Evolutionary conservation across 1,140 invertebrate species (phyloP).

Genomic region (Acromyrmex echinatior): DNA sequence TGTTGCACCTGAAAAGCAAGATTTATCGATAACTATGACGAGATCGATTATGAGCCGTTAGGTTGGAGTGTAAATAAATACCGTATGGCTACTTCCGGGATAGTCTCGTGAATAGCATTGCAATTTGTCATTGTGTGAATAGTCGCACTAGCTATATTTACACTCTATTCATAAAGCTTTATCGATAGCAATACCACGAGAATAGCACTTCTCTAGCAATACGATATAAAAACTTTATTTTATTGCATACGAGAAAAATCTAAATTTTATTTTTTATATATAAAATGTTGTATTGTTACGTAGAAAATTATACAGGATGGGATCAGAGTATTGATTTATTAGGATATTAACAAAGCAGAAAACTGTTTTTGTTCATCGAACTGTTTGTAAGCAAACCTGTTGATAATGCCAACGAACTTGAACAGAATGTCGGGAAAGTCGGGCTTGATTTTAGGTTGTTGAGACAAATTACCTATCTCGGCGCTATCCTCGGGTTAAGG

Average conservation of each 20-base stretch:
- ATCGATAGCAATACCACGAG: constrained; percentile 1
- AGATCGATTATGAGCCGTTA: constrained; percentile 29
- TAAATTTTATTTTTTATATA: neutral
- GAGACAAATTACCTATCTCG: constrained; percentile 17
- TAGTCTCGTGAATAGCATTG: constrained; percentile 30
- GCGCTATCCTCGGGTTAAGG: neutral
- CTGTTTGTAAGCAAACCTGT: neutral
- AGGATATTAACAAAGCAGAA: neutral
- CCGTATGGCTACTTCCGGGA: constrained; percentile 38
- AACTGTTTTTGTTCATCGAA: neutral
- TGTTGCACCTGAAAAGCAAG: constrained; percentile 1
- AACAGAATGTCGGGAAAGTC: neutral
- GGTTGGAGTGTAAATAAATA: constrained; percentile 29
- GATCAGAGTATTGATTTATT: neutral
- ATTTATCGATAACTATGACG: constrained; percentile 28
- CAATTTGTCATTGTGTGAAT: constrained; percentile 34
- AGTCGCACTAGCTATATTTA: constrained; percentile 7
- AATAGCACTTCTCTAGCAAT: neutral
- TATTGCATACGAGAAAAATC: neutral
- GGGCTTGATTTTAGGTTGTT: neutral
- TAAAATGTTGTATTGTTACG: neutral
- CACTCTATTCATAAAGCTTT: constrained; percentile 28
- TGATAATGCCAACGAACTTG: neutral
- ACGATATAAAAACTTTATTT: neutral
- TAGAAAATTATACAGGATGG: neutral